Conservation (phyloP, 2,888 invertebrate species). For the Elysia crispata region DNA sequence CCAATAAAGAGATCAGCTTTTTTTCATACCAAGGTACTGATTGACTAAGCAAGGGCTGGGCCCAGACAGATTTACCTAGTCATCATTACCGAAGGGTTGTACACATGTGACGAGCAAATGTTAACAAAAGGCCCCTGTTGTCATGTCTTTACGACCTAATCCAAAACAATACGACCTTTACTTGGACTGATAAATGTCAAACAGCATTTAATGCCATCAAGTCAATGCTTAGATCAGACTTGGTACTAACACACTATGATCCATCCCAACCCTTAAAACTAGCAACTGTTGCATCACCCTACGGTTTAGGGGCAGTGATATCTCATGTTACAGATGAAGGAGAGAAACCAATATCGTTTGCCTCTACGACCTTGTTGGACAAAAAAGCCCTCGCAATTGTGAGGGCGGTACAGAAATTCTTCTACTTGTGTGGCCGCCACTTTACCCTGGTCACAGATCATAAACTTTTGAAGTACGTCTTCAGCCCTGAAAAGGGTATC, state of each 20-base stretch:
- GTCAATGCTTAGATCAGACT: slow-evolving; percentile 48
- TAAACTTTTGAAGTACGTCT: slow-evolving; percentile 49
- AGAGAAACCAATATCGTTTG: slow-evolving; percentile 47
- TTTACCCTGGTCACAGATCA: slow-evolving; percentile 31
- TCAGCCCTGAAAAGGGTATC: slow-evolving; percentile 67
- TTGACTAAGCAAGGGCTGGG: no score
- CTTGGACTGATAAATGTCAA: slow-evolving; percentile 43
- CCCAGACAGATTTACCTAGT: no score
- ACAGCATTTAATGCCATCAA: slow-evolving; percentile 55
- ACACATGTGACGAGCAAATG: no score
- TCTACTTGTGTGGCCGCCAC: slow-evolving; percentile 35
- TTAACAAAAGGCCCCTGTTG: no score
- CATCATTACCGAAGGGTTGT: no score
- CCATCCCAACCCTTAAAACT: slow-evolving; percentile 62
- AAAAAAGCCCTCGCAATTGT: slow-evolving; percentile 36
- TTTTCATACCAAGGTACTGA: no score
- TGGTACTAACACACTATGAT: slow-evolving; percentile 63
- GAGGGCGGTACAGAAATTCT: slow-evolving; percentile 30
- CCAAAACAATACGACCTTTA: slow-evolving; percentile 54
- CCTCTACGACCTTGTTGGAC: slow-evolving; percentile 43
- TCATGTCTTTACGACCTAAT: slow-evolving; percentile 40
- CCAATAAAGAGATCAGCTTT: no score
- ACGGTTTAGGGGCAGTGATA: slow-evolving; percentile 65
- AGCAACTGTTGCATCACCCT: slow-evolving; percentile 74
- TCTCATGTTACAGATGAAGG: slow-evolving; percentile 39